Evolutionary conservation across 2,797 vertebrate genomes (phyloP).

Genomic region (Neostethus bicornis): DNA sequence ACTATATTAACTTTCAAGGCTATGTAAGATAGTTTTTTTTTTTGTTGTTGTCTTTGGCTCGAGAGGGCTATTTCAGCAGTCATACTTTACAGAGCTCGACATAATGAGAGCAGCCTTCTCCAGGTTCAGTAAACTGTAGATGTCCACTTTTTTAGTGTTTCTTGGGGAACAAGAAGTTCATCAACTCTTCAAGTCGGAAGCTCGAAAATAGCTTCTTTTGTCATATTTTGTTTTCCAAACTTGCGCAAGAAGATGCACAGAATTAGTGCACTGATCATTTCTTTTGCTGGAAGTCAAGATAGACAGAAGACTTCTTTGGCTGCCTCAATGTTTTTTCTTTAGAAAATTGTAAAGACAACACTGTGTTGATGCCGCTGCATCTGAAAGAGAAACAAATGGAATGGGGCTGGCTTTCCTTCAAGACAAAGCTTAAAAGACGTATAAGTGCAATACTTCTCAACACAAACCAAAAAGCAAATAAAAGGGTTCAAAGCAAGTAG

Average conservation of each 20-base stretch:
- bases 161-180: constrained; percentile 6
- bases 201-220: neutral
- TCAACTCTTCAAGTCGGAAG: constrained; percentile 7
- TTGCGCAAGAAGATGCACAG: neutral
- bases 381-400: constrained; percentile 43
- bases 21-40: constrained; percentile 23
- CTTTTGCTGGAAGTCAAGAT: constrained; percentile 19
- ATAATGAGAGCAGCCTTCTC: constrained; percentile 44
- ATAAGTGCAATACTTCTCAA: constrained; percentile 9
- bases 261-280: neutral
- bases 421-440: constrained; percentile 34
- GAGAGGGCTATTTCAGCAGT: constrained; percentile 12
- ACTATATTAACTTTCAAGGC: constrained; percentile 17
- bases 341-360: constrained; percentile 37
- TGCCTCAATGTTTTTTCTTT: constrained; percentile 19
- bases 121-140: constrained; percentile 10
- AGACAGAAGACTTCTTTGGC: constrained; percentile 44
- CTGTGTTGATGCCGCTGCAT: constrained; percentile 35
- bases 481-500: neutral
- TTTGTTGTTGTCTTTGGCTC: constrained; percentile 31
- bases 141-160: constrained; percentile 3
- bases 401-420: constrained; percentile 23
- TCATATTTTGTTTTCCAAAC: constrained; percentile 1
- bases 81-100: constrained; percentile 27
- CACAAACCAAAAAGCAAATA: neutral